phyloP scores from a whole-genome alignment of 2,113 vertebrate genomes.

The Sinosuthora webbiana region DNA sequence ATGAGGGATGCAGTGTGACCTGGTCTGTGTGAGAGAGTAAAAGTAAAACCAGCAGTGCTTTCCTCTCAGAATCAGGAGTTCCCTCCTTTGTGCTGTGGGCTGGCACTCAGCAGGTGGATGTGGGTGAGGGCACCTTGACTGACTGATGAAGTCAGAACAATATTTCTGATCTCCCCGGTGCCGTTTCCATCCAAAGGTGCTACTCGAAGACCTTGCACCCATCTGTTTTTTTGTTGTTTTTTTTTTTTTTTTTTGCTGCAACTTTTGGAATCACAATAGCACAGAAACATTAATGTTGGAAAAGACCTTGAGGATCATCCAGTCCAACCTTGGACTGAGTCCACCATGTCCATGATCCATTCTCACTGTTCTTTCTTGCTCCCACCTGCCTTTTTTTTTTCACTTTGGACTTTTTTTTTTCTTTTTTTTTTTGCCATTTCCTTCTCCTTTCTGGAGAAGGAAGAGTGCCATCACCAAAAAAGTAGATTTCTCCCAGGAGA shows the following conservation, averaged over 20 bases:
- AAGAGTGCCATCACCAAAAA: background rate
- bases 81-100: rapidly evolving
- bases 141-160: too few species aligned
- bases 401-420: background rate
- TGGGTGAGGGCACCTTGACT: background rate
- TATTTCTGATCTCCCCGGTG: background rate
- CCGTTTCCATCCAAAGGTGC: background rate
- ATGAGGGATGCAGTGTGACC: background rate
- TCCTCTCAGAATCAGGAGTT: background rate
- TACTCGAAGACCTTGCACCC: background rate
- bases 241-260: too few species aligned
- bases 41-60: background rate
- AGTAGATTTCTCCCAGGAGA: background rate
- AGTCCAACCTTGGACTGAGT: too few species aligned
- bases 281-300: background rate
- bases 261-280: background rate
- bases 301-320: background rate
- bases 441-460: background rate
- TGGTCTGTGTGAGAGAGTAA: background rate
- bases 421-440: background rate
- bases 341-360: too few species aligned
- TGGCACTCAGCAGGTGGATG: background rate
- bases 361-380: background rate
- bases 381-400: background rate
- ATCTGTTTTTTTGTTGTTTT: background rate